Base-by-base conservation (phyloP, 92 coral and sea anemone species). In the Porites evermanni region DNA sequence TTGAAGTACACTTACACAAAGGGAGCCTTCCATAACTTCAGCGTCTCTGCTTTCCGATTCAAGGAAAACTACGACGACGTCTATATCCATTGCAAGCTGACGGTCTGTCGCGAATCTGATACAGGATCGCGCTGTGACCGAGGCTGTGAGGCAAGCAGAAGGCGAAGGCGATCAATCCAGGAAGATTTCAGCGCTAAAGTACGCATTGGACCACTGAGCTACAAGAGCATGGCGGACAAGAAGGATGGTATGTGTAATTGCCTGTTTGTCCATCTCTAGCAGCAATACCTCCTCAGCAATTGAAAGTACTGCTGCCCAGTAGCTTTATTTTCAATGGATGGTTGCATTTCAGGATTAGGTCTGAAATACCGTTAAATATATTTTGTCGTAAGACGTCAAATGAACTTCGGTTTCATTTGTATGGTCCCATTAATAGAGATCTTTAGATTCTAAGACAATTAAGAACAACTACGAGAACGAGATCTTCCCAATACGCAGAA, bases 41-140 rank as follows among this genome's bases (percentile, higher is more conserved):
- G 92, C 70, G 56, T 94, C n/a, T 85, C 79, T 19, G 92, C 95
- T 44, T 94, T 94, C 88, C 93, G 98, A 32, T 94, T 94, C 80
- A 84, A 88, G 20, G 89, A 91, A 16, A 79, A 89, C 74, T 80
- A 52, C 44, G 52, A 69, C 0, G 81, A 66, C 47, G 85, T 92
- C 68, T 92, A 83, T 69, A 65, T 94, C 59, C 98, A 94, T 72
- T 94, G 98, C 74, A 54, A 79, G 56, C 84, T 94, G 26, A 89
- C 93, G 21, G 95, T 87, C 20, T 94, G 98, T 18, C 93, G 84
- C 11, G 32, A 53, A 26, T 56, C 71, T 10, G 93, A 94, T 76
- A 67, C 61, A 7, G 65, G 63, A 14, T 89, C 95, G 1, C 88
- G 88, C 19, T 94, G 98, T 53, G 84, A 70, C 1, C 67, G 74